These are phyloP conservation scores for Oscheius sp. DNA, from an alignment of 1,140 invertebrate genomes.

Conservation along the genomic window DNA sequence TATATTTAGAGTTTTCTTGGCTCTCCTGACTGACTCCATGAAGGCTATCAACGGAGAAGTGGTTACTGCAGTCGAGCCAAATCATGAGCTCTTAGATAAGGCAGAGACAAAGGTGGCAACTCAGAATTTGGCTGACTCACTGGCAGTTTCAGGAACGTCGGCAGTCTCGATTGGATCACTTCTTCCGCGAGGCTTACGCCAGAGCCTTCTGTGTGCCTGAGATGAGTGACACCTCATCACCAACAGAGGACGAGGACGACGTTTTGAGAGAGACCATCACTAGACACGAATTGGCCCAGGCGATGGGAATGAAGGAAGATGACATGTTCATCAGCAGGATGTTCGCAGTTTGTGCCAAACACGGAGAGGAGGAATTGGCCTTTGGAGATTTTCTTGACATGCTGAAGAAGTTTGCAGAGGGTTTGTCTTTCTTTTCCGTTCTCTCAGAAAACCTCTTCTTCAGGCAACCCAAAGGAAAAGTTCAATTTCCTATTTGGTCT, in stretches of 20 bases:
- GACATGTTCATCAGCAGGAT: slow-evolving; percentile 97
- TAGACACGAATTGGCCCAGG: slow-evolving; percentile 76
- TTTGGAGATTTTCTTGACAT: slow-evolving; percentile 97
- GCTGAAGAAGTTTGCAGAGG: slow-evolving; percentile 44
- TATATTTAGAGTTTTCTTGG: neutral
- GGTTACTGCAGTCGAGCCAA: slow-evolving; percentile 36
- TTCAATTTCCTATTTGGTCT: slow-evolving; percentile 94
- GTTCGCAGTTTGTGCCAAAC: slow-evolving; percentile 72
- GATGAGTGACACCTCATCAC: slow-evolving; percentile 40
- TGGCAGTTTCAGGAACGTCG: slow-evolving; percentile 73
- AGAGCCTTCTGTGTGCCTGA: slow-evolving; percentile 57
- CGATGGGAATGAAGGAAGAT: slow-evolving; percentile 89
- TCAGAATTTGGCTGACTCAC: neutral
- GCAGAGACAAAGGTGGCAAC: slow-evolving; percentile 76
- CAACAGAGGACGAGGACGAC: slow-evolving; percentile 31
- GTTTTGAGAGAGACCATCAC: slow-evolving; percentile 32
- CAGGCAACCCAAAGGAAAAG: slow-evolving; percentile 91
- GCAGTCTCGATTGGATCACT: slow-evolving; percentile 89
- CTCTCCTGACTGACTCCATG: neutral
- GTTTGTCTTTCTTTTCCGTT: slow-evolving; percentile 32
- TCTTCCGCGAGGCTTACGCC: slow-evolving; percentile 96
- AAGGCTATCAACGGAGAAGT: neutral
- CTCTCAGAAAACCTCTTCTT: slow-evolving; percentile 67
- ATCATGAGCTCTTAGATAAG: slow-evolving; percentile 83
- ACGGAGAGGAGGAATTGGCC: slow-evolving; percentile 84